Base-by-base conservation (phyloP, 2,113 vertebrate genomes). In the Callopanchax toddi region DNA sequence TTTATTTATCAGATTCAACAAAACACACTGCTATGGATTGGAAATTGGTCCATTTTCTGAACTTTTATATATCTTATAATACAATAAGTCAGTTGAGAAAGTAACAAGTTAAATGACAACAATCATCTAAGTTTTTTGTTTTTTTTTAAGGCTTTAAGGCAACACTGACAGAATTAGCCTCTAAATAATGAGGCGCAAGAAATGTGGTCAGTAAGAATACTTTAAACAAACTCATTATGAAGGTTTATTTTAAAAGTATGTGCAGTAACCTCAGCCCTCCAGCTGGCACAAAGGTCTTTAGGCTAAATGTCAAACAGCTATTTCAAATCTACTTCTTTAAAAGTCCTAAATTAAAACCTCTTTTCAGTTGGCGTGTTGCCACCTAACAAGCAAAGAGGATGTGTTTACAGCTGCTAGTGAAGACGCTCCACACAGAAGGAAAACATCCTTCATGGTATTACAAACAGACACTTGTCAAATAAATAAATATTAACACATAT, bases 261-360 rank as follows among this genome's bases (percentile, higher is more conserved):
- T 18, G 29, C 26, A 60, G 67, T n/a, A 26, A 68, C 16, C 6
- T 9, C 20, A 53, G 21, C 22, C 37, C 54, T 53, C 13, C 13
- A 56, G 54, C 21, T 32, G 13, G 8, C n/a, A 50, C 51, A 58
- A 25, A 7, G 26, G 18, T 56, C 43, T 51, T 13, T 9, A 32
- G 61, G 42, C 1, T 22, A 23, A 11, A 52, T 50, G 45, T 76
- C 51, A 72, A 57, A 34, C 34, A 60, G 25, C 18, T 49, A 34
- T 49, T 72, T 68, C 5, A 0, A 66, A 65, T 59, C 22, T 40
- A 51, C 5, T 11, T 44, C 32, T 37, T 55, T 61, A 57, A 57
- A 49, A 16, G 3, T 21, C 37, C 5, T 17, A 15, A 48, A 34
- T 39, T 22, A 18, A 17, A 42, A 23, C 16, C 22, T 7, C 16